Percentiles rank a stretch among this genome's conserved stretches.
Evolutionary conservation across 2,113 vertebrate species (phyloP).

Genomic region (Archocentrus centrarchus): DNA sequence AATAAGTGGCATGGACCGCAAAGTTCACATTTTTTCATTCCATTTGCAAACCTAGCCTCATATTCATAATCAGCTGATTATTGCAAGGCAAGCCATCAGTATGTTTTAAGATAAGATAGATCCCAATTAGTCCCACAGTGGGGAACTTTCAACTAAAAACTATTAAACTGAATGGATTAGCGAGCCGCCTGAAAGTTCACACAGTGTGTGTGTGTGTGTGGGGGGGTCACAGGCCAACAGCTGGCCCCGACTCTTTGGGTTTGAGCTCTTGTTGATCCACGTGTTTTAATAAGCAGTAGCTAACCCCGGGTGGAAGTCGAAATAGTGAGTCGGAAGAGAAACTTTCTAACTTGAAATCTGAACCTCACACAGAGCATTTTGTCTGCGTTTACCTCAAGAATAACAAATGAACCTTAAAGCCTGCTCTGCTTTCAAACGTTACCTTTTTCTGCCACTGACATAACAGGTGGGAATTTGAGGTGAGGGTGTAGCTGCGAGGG

Average conservation of each 20-base stretch:
- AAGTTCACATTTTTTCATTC: too few species aligned
- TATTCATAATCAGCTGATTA: too few species aligned
- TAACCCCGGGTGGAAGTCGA: not conserved
- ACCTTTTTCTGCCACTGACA: not conserved
- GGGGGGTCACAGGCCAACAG: not conserved
- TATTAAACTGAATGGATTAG: too few species aligned
- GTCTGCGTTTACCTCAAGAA: not conserved
- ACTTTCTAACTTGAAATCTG: not conserved
- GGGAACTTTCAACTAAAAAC: too few species aligned
- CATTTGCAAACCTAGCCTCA: too few species aligned
- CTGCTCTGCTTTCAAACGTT: not conserved
- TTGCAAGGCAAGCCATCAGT: too few species aligned
- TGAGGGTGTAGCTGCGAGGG: constrained; percentile 42
- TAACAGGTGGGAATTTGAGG: constrained; percentile 15
- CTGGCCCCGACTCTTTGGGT: accelerated
- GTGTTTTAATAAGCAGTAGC: not conserved
- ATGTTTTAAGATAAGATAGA: too few species aligned
- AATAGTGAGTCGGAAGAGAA: not conserved
- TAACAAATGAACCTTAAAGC: not conserved
- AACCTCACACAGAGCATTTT: not conserved
- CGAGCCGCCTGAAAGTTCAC: too few species aligned
- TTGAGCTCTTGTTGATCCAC: not conserved
- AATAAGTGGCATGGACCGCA: too few species aligned
- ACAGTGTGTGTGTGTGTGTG: too few species aligned
- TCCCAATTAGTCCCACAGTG: too few species aligned